Base-by-base conservation (phyloP, 2,113 vertebrate species). In the Gallinago jamesoni region DNA sequence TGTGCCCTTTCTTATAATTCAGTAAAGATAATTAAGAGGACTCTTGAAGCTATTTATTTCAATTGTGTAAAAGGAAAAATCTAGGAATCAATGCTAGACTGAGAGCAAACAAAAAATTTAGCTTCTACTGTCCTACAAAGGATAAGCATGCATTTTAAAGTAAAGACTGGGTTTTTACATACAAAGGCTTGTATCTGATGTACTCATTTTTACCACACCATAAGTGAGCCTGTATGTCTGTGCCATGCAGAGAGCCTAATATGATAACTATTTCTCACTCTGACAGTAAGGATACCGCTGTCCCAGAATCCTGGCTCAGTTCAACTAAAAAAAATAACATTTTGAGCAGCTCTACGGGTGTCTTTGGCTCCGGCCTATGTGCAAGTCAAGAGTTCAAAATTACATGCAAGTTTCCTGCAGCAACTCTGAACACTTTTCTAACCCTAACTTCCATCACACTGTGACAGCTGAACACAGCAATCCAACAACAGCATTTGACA, bases 331-430 rank as follows among this genome's bases (percentile, higher is more conserved):
- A 92, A 90, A 95, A 83, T 79, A 92, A 80, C 92, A 80, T 1
- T 25, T 94, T 95, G 91, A 95, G 89, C 75, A 96, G 82, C 96
- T 88, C 86, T 75, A 87, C 1, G 60, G 93, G 87, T 95, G 67
- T 96, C 90, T 47, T 84, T 86, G 94, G 83, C 93, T 94, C 84
- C 8, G 5, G 77, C 72, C 86, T 94, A 50, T 79, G 63, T 39
- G 48, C 62, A 95, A 94, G 93, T 97, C 94, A 95, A 92, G 93
- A 97, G 95, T 97, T 97, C 93, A 94, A 83, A 95, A 93, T 53
- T 48, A 95, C 96, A 96, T 48, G 47, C 59, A 89, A 67, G 91
- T 95, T 94, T 89, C 94, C 94, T 96, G 89, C 89, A 89, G 96
- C 84, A 96, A 85, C 53, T 70, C 41, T 50, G 91, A 96, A 94